phyloP scores from a whole-genome alignment of 2,888 invertebrate genomes.

The Pyrgus malvae region DNA sequence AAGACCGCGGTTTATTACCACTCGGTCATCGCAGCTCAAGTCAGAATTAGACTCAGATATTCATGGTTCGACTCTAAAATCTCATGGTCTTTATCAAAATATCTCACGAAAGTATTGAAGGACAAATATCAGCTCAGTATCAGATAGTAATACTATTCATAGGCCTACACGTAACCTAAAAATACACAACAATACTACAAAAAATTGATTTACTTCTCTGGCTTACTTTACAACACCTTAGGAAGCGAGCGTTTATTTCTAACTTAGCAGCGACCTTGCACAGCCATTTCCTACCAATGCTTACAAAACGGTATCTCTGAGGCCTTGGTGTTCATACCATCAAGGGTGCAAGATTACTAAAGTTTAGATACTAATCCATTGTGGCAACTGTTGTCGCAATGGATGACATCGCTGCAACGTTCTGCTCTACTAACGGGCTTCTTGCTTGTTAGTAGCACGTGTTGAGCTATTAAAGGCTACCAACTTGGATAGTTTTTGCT shows the following conservation, averaged over 20 bases:
- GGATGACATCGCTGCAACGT: slow-evolving; percentile 41
- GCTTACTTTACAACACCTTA: slow-evolving; percentile 17
- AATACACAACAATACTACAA: too few relatives aligned
- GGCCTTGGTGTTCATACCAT: slow-evolving; percentile 13
- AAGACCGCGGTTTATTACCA: too few relatives aligned
- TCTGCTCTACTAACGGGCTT: slow-evolving; percentile 63
- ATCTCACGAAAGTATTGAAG: too few relatives aligned
- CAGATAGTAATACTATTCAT: too few relatives aligned
- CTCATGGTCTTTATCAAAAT: too few relatives aligned
- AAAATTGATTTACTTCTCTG: too few relatives aligned
- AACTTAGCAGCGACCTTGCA: slow-evolving; percentile 17
- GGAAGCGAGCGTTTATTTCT: slow-evolving; percentile 12
- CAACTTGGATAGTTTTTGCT: not conserved
- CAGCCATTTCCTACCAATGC: slow-evolving; percentile 16
- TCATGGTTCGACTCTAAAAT: too few relatives aligned
- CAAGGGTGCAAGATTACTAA: slow-evolving; percentile 50
- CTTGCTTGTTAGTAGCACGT: not conserved
- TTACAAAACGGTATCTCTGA: slow-evolving; percentile 9
- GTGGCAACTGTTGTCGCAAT: slow-evolving; percentile 48
- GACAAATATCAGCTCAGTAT: too few relatives aligned
- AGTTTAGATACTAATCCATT: slow-evolving; percentile 67
- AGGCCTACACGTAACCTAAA: too few relatives aligned
- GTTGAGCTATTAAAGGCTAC: not conserved
- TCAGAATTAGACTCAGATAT: too few relatives aligned
- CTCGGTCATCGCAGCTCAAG: too few relatives aligned